Evolutionary conservation across 1,140 invertebrate species (phyloP).

Genomic region (Rhyzopertha dominica): DNA sequence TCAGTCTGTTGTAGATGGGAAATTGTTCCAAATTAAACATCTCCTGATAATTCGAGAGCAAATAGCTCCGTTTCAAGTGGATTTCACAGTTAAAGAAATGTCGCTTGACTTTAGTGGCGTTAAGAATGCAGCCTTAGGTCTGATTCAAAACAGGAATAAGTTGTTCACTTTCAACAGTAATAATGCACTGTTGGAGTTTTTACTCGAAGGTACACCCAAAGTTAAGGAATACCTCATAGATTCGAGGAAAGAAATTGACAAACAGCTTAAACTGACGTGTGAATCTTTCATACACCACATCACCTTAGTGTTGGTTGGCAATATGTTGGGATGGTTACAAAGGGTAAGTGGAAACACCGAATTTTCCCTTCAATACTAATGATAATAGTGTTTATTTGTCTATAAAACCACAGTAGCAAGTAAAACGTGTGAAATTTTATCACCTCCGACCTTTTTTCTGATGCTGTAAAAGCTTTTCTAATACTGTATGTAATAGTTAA

Average conservation of each 20-base stretch:
- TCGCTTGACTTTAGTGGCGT: slow-evolving; percentile 87
- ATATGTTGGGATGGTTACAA: slow-evolving; percentile 31
- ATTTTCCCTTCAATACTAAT: too few relatives aligned
- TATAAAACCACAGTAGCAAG: too few relatives aligned
- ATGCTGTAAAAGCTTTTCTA: too few relatives aligned
- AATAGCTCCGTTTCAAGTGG: slow-evolving; percentile 96
- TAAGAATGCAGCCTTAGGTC: slow-evolving; percentile 77
- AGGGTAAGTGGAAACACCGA: slow-evolving; percentile 13
- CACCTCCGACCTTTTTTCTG: too few relatives aligned
- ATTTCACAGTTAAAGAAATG: slow-evolving; percentile 90
- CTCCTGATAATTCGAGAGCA: slow-evolving; percentile 94
- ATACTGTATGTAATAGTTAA: too few relatives aligned
- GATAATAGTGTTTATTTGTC: too few relatives aligned
- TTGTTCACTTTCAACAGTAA: slow-evolving; percentile 84
- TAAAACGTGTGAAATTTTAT: too few relatives aligned
- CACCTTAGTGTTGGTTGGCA: slow-evolving; percentile 67
- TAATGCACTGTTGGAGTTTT: slow-evolving; percentile 88
- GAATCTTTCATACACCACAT: slow-evolving; percentile 83
- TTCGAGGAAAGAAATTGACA: slow-evolving; percentile 91
- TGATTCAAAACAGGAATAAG: slow-evolving; percentile 80
- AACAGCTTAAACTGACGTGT: slow-evolving; percentile 86
- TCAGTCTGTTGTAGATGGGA: slow-evolving; percentile 77
- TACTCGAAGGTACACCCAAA: slow-evolving; percentile 85
- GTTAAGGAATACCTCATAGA: slow-evolving; percentile 89
- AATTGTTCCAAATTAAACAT: slow-evolving; percentile 97